Base-by-base conservation (phyloP, 1,140 invertebrate genomes). In the Sminthurinus signatus region DNA sequence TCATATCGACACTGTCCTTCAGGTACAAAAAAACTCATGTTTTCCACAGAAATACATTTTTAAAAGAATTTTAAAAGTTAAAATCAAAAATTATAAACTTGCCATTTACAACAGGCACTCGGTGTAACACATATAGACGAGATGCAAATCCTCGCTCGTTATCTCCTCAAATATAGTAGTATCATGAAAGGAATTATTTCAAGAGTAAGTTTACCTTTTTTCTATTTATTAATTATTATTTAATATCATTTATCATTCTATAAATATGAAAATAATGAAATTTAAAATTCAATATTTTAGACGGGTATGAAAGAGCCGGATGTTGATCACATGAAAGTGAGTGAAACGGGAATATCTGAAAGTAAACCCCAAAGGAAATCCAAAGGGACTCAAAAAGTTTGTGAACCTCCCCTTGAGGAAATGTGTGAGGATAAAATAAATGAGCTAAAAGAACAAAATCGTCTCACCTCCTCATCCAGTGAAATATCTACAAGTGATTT, bases 141-240 rank as follows among this genome's bases (percentile, higher is more conserved):
- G 28, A 54, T 67, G 48, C 44, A 67, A 32, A 44, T 52, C 23
- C 57, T 67, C 21, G 54, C 65, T 12, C 32, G 42, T 27, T 63
- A 62, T 28, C 19, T 67, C 14, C 31, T 63, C 21, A 62, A 60
- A 48, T 29, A 62, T n/a, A 58, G 65, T 42, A 62, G 50, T 28
- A 31, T 61, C 2, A 60, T 46, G 50, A 61, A 60, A 42, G 57
- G 60, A 3, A 42, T 62, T 46, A 59, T 58, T 1, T 39, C 65
- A 5, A 63, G 44, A 50, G 65, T 63, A 63, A 21, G 23, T 31
- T 48, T 28, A 15, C n/a, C n/a, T n/a, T n/a, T n/a, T n/a, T n/a
- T n/a, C n/a, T n/a, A n/a, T n/a, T n/a, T n/a, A n/a, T n/a, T n/a
- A n/a, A n/a, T n/a, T n/a, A n/a, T n/a, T n/a, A n/a, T n/a, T n/a